Evolutionary conservation across 2,113 vertebrate species (phyloP).

Genomic region (Furnarius figulus): DNA sequence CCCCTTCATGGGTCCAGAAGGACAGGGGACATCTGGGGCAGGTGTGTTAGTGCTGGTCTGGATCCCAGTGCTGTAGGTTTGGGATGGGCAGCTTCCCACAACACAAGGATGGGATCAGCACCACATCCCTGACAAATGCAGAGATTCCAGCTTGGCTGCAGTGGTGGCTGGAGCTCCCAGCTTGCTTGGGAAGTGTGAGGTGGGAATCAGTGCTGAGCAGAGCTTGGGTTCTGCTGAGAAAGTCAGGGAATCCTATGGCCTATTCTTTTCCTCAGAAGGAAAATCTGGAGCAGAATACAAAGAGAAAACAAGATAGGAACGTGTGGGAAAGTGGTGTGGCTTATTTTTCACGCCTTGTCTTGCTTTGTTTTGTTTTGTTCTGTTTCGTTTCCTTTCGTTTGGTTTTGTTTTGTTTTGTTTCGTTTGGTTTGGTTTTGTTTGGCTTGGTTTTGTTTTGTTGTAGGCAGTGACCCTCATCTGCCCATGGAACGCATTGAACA

Average conservation of each 20-base stretch:
- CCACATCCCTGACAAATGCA: fast-evolving
- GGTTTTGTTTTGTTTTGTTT: neutral
- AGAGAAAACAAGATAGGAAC: too few relatives aligned
- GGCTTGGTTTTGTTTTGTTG: neutral
- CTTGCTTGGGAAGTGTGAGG: fast-evolving
- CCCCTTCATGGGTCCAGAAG: fast-evolving
- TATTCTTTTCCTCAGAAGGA: fast-evolving
- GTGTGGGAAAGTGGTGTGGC: fast-evolving
- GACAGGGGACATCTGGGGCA: too few relatives aligned
- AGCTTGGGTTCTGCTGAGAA: neutral
- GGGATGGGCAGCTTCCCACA: fast-evolving
- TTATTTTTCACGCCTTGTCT: neutral
- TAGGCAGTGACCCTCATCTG: neutral
- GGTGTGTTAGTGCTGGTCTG: fast-evolving
- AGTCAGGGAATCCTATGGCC: fast-evolving
- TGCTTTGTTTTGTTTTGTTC: neutral
- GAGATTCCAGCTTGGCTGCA: fast-evolving
- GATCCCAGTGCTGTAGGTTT: fast-evolving
- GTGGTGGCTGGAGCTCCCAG: fast-evolving
- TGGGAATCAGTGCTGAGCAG: neutral
- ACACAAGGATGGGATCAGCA: fast-evolving
- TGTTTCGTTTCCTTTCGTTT: neutral
- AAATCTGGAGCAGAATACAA: fast-evolving
- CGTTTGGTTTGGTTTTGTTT: neutral
- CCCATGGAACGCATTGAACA: neutral